Evolutionary conservation across 2,888 invertebrate genomes (phyloP), one percentile per base, ranked within the genome.

Genomic region (Carabus problematicus): DNA sequence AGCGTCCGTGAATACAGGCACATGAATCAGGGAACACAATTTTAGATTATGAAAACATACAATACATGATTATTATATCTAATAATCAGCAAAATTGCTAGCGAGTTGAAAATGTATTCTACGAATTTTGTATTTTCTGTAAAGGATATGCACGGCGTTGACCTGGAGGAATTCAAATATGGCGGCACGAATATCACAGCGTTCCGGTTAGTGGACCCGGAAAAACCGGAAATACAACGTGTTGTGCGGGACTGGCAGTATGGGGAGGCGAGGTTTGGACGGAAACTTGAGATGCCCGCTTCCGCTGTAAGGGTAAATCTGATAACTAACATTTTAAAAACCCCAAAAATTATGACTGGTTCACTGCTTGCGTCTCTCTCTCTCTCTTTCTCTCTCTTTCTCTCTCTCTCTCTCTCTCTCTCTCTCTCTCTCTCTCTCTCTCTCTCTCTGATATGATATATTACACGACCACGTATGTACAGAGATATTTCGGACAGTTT

Each of bases 181-280:
- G 94, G 95, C 8, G 97, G 97, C 41, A 96, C 97, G 29, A 97
- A 97, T 82, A 95, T 98, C 74, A 97, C 97, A 1, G 95, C 96
- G 4, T 90, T 97, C 78, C 89, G 96, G 74, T 84, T 98, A 74
- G 91, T 97, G 54, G 94, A 97, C 81, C 93, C 94, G 19, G 89
- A 91, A 72, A 88, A 89, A 73, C 86, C 89, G n/a, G 89, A 92
- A 75, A 90, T 94, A 29, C 88, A 90, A 77, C 89, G 89, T 77
- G 89, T 93, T 40, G 88, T 93, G 60, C 86, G 90, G 72, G 91
- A 92, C 75, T 94, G 94, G 94, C 90, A 89, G 70, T 87, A 88
- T 74, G 89, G 90, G 56, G 92, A 92, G 76, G 86, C 88, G 71
- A 87, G 91, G 62, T 86, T 88, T 76, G 86, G 89, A 70, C 82